phyloP scores from a whole-genome alignment of 2,888 invertebrate genomes.

The Hoplodrina blanda region DNA sequence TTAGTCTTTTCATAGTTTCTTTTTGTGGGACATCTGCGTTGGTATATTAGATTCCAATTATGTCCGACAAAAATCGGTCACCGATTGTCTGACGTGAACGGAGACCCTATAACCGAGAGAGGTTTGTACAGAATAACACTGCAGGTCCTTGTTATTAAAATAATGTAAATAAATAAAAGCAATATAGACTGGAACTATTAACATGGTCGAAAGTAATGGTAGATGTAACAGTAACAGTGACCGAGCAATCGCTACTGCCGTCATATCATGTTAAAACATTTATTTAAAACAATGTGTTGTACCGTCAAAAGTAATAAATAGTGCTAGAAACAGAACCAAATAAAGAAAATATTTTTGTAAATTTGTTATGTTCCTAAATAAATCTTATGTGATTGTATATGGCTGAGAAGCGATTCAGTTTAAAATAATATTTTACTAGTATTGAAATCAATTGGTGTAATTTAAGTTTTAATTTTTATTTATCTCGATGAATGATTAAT shows the following conservation, averaged over 20 bases:
- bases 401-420: slow-evolving; percentile 64
- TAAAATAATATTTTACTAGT: slow-evolving; percentile 61
- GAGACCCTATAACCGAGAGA: neutral
- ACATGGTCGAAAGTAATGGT: slow-evolving; percentile 41
- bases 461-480: slow-evolving; percentile 63
- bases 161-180: slow-evolving; percentile 59
- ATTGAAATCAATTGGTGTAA: slow-evolving; percentile 62
- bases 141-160: slow-evolving; percentile 44
- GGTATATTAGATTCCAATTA: too few species aligned
- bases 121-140: neutral
- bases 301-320: slow-evolving; percentile 62
- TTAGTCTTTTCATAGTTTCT: too few species aligned
- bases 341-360: slow-evolving; percentile 81
- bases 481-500: slow-evolving; percentile 40
- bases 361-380: slow-evolving; percentile 81
- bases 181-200: slow-evolving; percentile 61
- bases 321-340: slow-evolving; percentile 78
- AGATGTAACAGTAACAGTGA: slow-evolving; percentile 40
- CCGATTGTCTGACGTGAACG: too few species aligned
- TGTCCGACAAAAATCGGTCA: too few species aligned
- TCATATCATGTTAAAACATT: slow-evolving; percentile 60
- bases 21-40: too few species aligned
- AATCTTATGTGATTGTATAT: slow-evolving; percentile 67
- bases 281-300: slow-evolving; percentile 52
- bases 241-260: slow-evolving; percentile 42